Evolutionary conservation across 2,888 invertebrate species (phyloP), one percentile per base, ranked within the genome.

Genomic region (Apoda limacodes): DNA sequence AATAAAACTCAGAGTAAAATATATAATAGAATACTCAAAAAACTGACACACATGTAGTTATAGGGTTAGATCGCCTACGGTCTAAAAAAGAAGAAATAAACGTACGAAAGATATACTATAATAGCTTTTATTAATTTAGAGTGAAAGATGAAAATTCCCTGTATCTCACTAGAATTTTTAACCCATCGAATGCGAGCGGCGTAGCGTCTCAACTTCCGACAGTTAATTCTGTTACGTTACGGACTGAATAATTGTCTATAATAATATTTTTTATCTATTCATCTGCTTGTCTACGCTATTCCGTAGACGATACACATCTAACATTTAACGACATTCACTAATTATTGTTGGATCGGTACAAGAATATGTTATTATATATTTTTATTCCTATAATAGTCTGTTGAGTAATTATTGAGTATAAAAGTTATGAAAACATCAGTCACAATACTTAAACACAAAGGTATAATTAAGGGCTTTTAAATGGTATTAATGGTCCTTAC

Each of bases 201-300:
- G 42, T 44, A 43, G 45, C 47, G 32, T 37, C 33, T 35, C 35
- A 13, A 32, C 42, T 42, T 40, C 40, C 42, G 40, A 30, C 10
- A 13, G 27, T 37, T 34, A 34, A n/a, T n/a, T n/a, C n/a, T n/a
- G n/a, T 34, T 42, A 36, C 42, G 35, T 37, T 37, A 34, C 28
- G 23, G 37, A 31, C 22, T 46, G 39, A 46, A 48, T 52, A 46
- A 50, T 55, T 51, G 49, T 46, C 47, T 52, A 47, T 52, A 58
- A 59, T 55, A 50, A 52, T 55, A 50, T 46, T 42, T 43, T 45
- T 54, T 58, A 57, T 58, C 56, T 52, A 32, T 40, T 42, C 47
- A 57, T 55, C 52, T 39, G 21, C 27, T 39, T 45, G 48, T 50
- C 48, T 46, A 44, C 37, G 46, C 37, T 36, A 30, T 37, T n/a